Evolutionary conservation across 2,888 invertebrate genomes (phyloP).

Genomic region (Sesamia inferens): DNA sequence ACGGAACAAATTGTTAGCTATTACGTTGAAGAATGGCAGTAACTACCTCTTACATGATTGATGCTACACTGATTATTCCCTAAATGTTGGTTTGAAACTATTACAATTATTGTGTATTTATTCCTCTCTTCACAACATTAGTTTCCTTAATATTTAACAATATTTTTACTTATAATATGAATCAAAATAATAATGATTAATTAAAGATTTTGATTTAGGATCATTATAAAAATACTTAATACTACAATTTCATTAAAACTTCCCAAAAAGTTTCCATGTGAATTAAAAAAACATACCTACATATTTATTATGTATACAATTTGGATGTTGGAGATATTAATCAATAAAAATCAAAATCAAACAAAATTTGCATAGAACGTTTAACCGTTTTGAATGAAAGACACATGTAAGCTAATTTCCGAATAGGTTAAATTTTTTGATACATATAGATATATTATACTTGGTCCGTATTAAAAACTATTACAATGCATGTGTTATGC

Average conservation of each 20-base stretch:
- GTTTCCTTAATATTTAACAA: too few relatives aligned
- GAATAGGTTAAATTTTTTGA: too few relatives aligned
- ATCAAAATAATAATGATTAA: background rate
- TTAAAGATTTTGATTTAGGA: background rate
- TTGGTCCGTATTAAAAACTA: too few relatives aligned
- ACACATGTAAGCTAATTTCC: too few relatives aligned
- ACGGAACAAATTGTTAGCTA: conserved; percentile 29
- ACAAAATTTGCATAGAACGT: too few relatives aligned
- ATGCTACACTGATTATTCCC: background rate
- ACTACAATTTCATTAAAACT: background rate
- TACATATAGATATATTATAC: too few relatives aligned
- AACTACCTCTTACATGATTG: background rate
- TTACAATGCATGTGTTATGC: too few relatives aligned
- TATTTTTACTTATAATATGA: too few relatives aligned
- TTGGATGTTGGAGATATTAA: conserved; percentile 11
- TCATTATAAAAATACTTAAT: background rate
- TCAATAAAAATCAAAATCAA: conserved; percentile 11
- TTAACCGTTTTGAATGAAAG: too few relatives aligned
- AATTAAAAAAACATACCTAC: background rate
- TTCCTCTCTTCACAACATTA: too few relatives aligned
- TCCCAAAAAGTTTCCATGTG: background rate
- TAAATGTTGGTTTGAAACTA: conserved; percentile 2
- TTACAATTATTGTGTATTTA: too few relatives aligned
- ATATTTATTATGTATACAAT: background rate
- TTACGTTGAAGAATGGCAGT: conserved; percentile 26